These are phyloP conservation scores for Sinocyclocheilus anophthalmus DNA, from an alignment of 2,113 vertebrate genomes.

Conservation along the genomic window DNA sequence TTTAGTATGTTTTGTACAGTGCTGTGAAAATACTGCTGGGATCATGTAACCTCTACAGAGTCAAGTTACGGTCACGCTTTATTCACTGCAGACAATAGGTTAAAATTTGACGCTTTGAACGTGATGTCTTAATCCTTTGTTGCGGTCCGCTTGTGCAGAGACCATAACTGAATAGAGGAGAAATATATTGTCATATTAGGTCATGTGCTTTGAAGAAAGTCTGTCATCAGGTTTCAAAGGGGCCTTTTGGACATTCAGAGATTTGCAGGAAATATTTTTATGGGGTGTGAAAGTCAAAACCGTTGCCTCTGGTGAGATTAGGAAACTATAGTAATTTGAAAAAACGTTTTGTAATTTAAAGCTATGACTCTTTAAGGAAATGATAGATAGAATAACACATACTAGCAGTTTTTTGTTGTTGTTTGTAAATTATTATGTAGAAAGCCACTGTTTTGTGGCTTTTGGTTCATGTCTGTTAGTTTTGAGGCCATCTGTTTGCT, in stretches of 20 bases:
- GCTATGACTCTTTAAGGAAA: background rate
- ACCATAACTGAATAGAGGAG: conserved; percentile 16
- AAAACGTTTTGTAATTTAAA: background rate
- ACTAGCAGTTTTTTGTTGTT: background rate
- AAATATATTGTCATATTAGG: conserved; percentile 40
- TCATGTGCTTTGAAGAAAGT: conserved; percentile 35
- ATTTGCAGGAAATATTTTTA: conserved; percentile 17
- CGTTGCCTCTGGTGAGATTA: conserved; percentile 26
- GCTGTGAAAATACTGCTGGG: conserved; percentile 36
- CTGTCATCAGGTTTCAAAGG: conserved; percentile 40
- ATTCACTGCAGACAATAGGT: conserved; percentile 35
- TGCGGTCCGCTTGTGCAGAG: conserved; percentile 27
- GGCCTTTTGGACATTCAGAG: conserved; percentile 15
- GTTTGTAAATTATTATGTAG: background rate
- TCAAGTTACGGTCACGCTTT: conserved; percentile 32
- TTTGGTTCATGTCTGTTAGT: background rate
- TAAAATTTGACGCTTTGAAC: conserved; percentile 40
- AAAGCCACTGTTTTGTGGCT: background rate
- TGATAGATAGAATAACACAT: background rate
- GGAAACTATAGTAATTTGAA: background rate
- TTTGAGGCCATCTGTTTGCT: background rate
- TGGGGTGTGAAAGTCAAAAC: conserved; percentile 31
- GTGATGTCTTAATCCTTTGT: conserved; percentile 43
- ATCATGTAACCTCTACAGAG: conserved; percentile 33
- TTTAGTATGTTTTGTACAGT: conserved; percentile 29